A percentile compares a stretch with the other conserved stretches of the same genome.
phyloP scores from a whole-genome alignment of 2,113 vertebrate species.

The Chionomys nivalis region DNA sequence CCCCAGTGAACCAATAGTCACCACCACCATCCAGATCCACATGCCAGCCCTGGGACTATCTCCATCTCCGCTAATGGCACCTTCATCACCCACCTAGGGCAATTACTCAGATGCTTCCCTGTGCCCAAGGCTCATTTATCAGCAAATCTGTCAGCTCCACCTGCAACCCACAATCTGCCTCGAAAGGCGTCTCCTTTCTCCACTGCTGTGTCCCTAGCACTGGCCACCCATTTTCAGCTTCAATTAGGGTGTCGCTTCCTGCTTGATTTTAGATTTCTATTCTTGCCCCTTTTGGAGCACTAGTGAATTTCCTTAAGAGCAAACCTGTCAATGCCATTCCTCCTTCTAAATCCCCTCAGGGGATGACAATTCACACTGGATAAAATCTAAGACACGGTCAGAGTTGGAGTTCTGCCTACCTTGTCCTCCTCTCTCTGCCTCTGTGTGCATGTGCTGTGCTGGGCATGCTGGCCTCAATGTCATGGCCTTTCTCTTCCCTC shows the following conservation, averaged over 20 bases:
- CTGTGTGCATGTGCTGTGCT: not conserved
- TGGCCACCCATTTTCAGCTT: not conserved
- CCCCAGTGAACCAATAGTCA: not conserved
- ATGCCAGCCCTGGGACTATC: fast-evolving
- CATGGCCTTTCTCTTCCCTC: not conserved
- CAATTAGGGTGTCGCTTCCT: not conserved
- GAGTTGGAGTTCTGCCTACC: not conserved
- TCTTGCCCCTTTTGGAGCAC: not conserved
- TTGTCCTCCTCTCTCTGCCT: not conserved
- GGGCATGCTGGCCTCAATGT: not conserved
- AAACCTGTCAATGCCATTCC: not conserved
- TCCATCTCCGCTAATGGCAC: not conserved
- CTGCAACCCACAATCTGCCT: not conserved
- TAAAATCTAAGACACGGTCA: not conserved
- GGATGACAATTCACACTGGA: not conserved
- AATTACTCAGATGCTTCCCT: not conserved
- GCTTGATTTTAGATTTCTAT: not conserved
- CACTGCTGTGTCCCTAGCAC: not conserved
- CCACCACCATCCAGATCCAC: not conserved
- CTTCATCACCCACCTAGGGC: not conserved
- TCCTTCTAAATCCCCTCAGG: not conserved
- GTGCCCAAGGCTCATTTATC: not conserved
- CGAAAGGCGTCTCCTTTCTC: not conserved
- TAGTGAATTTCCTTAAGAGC: not conserved
- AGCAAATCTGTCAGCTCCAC: not conserved